Percentiles rank a stretch among this genome's conserved stretches.
Conservation (phyloP, 2,888 invertebrate species). For the Odontothrips loti region DNA sequence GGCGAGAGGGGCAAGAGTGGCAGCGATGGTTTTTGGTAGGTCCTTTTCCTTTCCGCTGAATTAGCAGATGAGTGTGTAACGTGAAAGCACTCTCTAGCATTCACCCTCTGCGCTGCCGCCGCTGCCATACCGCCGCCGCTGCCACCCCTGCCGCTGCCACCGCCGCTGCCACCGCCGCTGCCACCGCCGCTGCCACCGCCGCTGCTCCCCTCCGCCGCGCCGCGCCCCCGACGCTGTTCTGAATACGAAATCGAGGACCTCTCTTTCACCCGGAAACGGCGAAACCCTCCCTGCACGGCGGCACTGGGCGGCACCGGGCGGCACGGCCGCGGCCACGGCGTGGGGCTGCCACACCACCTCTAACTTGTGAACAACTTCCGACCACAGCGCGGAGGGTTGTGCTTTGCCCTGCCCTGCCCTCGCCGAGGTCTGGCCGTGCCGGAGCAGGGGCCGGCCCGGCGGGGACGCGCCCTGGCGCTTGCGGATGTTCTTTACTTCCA, state of each 20-base stretch:
- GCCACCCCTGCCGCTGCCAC: neutral
- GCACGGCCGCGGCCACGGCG: neutral
- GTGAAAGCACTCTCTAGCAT: slow-evolving; percentile 14
- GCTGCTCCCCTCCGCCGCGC: neutral
- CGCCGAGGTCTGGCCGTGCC: neutral
- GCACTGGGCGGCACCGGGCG: neutral
- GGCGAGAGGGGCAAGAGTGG: neutral
- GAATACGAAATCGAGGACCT: slow-evolving; percentile 17
- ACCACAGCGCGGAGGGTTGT: neutral
- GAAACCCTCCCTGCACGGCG: neutral
- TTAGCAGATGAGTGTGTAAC: slow-evolving; percentile 14
- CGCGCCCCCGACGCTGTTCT: neutral
- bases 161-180: neutral
- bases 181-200: neutral
- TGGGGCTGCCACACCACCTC: neutral
- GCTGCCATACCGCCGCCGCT: neutral
- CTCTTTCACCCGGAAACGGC: slow-evolving; percentile 19
- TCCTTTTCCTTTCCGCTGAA: slow-evolving; percentile 12
- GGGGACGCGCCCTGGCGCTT: neutral
- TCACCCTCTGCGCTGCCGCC: neutral
- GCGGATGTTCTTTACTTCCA: slow-evolving; percentile 19
- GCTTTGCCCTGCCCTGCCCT: too few relatives aligned
- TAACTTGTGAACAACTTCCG: slow-evolving; percentile 22
- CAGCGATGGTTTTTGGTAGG: neutral
- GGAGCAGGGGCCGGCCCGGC: neutral